Base-by-base conservation (phyloP, 2,797 vertebrate genomes). In the Sebastiscus albofasciatus region DNA sequence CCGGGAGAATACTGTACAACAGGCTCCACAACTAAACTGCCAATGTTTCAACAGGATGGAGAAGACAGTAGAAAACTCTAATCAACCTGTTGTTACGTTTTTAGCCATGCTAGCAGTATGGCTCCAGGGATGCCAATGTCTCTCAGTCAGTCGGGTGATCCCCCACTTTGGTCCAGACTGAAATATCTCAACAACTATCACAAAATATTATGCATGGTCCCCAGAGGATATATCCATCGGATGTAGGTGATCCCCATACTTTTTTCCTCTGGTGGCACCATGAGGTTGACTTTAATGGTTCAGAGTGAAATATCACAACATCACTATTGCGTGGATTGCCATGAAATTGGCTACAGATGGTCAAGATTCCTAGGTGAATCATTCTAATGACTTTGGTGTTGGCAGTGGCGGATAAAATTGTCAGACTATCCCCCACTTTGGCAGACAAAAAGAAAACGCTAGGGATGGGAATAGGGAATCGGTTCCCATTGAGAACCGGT, bases 1-100 rank as follows among this genome's bases (percentile, higher is more conserved):
- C 14, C 8, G 10, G 55, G 33, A 73, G 56, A 42, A 27, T 9
- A 34, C 60, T 12, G 33, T 5, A 74, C 27, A 66, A 59, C 29
- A 42, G 27, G 55, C 46, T 68, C 49, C 66, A 56, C 26, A 61
- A 67, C 18, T 26, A 9, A 67, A 70, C 55, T 33, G 68, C 26
- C 29, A 59, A 33, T 81, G 69, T 64, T 71, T 82, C 16, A 67
- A 65, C 10, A 71, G n/a, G 62, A 59, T 12, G 67, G 16, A 66
- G 55, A 62, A 69, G 39, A 58, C 80, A 54, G 49, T 14, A 34
- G 72, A 54, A 42, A 36, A 12, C 33, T 49, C 20, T 22, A 27
- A 72, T 22, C 52, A 12, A 4, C 5, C 5, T 18, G 13, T 52
- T 64, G 26, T 33, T 29, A 1, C 6, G 4, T 54, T 52, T 56